phyloP scores from a whole-genome alignment of 2,113 vertebrate genomes.

The Platycercus adscitus region DNA sequence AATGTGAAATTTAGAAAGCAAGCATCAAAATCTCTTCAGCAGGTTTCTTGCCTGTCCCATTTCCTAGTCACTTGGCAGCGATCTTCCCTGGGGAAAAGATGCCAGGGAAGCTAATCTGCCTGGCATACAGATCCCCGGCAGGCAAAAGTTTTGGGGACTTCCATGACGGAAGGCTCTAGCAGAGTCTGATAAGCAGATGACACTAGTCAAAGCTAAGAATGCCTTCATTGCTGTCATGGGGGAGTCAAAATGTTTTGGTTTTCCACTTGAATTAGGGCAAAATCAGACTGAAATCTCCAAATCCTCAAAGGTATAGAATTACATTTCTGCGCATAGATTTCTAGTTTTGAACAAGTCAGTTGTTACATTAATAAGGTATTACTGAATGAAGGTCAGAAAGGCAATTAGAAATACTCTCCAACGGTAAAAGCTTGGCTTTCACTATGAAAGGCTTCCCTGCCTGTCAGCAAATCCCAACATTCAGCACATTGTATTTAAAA shows the following conservation, averaged over 20 bases:
- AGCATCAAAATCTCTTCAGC: neutral
- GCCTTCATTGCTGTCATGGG: neutral
- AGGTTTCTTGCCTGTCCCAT: neutral
- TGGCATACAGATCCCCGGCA: neutral
- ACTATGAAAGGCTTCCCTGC: neutral
- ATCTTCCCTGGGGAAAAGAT: neutral
- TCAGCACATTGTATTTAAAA: neutral
- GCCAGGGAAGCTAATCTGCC: neutral
- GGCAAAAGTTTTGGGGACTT: neutral
- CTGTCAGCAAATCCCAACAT: neutral
- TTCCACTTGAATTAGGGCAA: neutral
- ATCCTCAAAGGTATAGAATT: neutral
- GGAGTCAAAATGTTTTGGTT: neutral
- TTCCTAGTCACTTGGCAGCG: neutral
- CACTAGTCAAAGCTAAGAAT: neutral
- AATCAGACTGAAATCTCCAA: neutral
- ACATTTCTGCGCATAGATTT: neutral
- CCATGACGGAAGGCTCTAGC: neutral
- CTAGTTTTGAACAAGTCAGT: neutral
- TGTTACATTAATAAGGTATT: neutral
- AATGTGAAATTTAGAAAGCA: neutral
- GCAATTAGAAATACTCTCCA: neutral
- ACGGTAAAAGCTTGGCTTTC: neutral
- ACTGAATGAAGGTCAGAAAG: neutral
- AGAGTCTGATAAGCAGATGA: neutral